These are phyloP conservation scores for Tipula lateralis DNA, from an alignment of 2,888 invertebrate genomes.

Conservation along the genomic window DNA sequence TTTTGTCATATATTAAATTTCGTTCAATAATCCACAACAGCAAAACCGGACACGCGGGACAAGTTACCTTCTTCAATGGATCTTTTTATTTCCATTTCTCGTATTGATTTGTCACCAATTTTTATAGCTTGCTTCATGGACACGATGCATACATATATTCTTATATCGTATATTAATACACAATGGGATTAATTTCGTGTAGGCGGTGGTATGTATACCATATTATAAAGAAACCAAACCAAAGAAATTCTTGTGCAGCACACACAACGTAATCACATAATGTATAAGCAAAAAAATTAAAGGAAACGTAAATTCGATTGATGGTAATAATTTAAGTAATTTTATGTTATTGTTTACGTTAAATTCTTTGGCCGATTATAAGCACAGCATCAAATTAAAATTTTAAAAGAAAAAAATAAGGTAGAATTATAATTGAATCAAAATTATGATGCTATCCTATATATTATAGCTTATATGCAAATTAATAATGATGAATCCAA, in stretches of 20 bases:
- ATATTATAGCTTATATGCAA: not conserved
- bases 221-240: not conserved
- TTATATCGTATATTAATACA: not conserved
- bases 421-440: constrained; percentile 8
- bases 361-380: constrained; percentile 4
- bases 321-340: constrained; percentile 19
- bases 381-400: not conserved
- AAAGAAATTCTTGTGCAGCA: not conserved
- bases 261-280: not conserved
- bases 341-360: constrained; percentile 24
- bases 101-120: constrained; percentile 24
- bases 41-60: not conserved
- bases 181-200: not conserved
- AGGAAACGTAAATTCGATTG: constrained; percentile 2
- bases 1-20: not conserved
- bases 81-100: not conserved
- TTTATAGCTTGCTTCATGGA: not conserved
- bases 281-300: not conserved
- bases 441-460: not conserved
- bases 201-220: not conserved
- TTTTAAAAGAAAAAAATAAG: not conserved
- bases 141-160: not conserved
- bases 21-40: not conserved
- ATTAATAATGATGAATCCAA: not conserved
- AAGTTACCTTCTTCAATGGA: too few relatives aligned